These are phyloP conservation scores for Cassiopea andromeda DNA, from an alignment of 30 jellyfish, hydroid and myxozoan genomes.

Conservation along the genomic window DNA sequence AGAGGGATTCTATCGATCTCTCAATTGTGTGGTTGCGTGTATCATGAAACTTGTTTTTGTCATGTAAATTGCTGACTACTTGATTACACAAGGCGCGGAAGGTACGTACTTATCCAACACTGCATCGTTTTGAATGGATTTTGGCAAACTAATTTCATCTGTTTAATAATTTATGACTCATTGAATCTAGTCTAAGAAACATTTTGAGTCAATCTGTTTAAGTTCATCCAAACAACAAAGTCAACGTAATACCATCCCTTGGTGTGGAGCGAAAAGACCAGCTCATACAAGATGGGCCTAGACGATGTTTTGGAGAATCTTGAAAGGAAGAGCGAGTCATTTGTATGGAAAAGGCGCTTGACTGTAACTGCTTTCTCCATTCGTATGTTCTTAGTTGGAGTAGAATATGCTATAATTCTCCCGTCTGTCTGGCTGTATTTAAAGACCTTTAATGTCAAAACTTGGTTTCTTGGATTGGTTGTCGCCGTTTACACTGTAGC, in stretches of 20 bases:
- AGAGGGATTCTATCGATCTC: too few species aligned
- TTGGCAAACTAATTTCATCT: slow-evolving; percentile 1
- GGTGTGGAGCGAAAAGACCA: neutral
- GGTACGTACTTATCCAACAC: neutral
- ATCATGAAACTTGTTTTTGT: too few species aligned
- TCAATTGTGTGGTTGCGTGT: too few species aligned
- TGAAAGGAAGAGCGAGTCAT: slow-evolving; percentile 75
- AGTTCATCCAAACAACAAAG: neutral
- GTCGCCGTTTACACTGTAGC: slow-evolving; percentile 90
- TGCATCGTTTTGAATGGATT: neutral
- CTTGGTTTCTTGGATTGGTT: slow-evolving; percentile 95
- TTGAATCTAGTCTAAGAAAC: slow-evolving; percentile 8
- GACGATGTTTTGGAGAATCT: slow-evolving; percentile 53
- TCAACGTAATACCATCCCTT: neutral
- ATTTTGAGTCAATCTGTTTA: neutral
- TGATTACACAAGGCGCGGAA: neutral
- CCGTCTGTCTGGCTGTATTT: slow-evolving; percentile 97
- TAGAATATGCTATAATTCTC: slow-evolving; percentile 90
- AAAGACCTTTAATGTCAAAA: slow-evolving; percentile 76
- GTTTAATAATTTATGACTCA: slow-evolving; percentile 29
- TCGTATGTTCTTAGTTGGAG: slow-evolving; percentile 96
- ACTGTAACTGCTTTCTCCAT: slow-evolving; percentile 83
- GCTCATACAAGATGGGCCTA: slow-evolving; percentile 60
- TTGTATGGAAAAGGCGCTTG: slow-evolving; percentile 84
- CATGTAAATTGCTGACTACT: too few species aligned